Evolutionary conservation across 1,140 invertebrate genomes (phyloP).

Genomic region (Protaetia brevitarsis): DNA sequence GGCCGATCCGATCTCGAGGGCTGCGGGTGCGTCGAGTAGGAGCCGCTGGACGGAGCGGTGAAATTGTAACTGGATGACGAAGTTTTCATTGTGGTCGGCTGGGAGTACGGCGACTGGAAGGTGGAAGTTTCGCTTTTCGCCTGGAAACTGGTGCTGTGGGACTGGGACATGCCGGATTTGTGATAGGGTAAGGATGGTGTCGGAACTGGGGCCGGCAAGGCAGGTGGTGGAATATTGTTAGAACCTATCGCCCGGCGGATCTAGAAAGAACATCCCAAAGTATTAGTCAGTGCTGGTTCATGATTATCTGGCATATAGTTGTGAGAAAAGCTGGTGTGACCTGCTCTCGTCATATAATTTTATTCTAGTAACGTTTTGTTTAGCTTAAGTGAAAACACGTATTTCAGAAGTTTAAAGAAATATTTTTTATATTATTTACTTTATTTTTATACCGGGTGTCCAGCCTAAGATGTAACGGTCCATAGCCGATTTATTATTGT

Average conservation of each 20-base stretch:
- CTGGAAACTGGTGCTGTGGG: slow-evolving; percentile 54
- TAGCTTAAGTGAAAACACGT: too few species aligned
- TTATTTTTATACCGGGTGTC: too few species aligned
- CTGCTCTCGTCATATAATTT: background rate
- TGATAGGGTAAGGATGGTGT: slow-evolving; percentile 50
- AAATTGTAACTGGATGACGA: slow-evolving; percentile 58
- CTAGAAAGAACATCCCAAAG: slow-evolving; percentile 36
- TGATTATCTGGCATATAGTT: too few species aligned
- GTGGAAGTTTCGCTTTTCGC: slow-evolving; percentile 36
- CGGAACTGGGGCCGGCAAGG: slow-evolving; percentile 63
- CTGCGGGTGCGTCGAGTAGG: slow-evolving; percentile 55
- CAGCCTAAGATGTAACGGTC: too few species aligned
- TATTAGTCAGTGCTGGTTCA: too few species aligned
- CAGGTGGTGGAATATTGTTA: slow-evolving; percentile 59
- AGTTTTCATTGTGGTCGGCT: slow-evolving; percentile 52
- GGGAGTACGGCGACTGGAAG: slow-evolving; percentile 50
- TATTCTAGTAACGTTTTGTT: too few species aligned
- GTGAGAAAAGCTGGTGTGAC: too few species aligned
- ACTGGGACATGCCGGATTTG: slow-evolving; percentile 51
- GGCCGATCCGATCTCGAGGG: slow-evolving; percentile 52
- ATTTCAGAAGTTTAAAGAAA: too few species aligned
- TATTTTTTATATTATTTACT: too few species aligned
- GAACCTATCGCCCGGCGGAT: slow-evolving; percentile 52
- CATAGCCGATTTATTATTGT: too few species aligned
- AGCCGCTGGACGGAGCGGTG: slow-evolving; percentile 51